phyloP scores from a whole-genome alignment of 1,140 invertebrate species.

The Philotrypesis tridentata region DNA sequence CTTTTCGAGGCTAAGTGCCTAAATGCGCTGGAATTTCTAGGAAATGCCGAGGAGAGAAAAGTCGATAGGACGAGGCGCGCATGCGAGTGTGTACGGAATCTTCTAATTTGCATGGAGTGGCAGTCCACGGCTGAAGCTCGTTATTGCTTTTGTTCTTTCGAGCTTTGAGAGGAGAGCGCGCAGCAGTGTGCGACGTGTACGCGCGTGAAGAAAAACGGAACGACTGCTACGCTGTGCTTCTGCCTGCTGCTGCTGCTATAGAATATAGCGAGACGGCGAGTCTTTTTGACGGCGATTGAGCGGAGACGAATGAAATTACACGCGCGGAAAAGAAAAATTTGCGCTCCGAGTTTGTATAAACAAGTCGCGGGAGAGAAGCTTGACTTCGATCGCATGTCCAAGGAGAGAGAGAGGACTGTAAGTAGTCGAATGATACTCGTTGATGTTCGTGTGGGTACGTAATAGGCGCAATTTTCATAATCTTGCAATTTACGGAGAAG shows the following conservation, averaged over 20 bases:
- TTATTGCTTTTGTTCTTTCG: conserved; percentile 6
- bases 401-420: neutral
- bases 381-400: neutral
- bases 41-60: conserved; percentile 1
- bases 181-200: neutral
- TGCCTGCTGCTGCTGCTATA: too few relatives aligned
- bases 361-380: neutral
- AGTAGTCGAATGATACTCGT: neutral
- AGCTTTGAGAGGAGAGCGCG: neutral
- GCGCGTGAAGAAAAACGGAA: neutral
- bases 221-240: too few relatives aligned
- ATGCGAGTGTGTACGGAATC: neutral
- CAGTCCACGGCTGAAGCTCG: neutral
- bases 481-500: neutral
- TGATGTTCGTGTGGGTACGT: neutral
- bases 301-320: neutral
- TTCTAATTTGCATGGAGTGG: neutral
- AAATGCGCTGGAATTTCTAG: neutral
- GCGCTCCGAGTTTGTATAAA: neutral
- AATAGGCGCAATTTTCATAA: neutral
- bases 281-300: neutral
- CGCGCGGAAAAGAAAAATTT: neutral
- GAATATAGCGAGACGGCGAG: too few relatives aligned
- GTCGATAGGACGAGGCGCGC: neutral
- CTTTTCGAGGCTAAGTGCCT: neutral